Base-by-base conservation (phyloP, 2,113 vertebrate genomes). In the Argyrosomus japonicus region DNA sequence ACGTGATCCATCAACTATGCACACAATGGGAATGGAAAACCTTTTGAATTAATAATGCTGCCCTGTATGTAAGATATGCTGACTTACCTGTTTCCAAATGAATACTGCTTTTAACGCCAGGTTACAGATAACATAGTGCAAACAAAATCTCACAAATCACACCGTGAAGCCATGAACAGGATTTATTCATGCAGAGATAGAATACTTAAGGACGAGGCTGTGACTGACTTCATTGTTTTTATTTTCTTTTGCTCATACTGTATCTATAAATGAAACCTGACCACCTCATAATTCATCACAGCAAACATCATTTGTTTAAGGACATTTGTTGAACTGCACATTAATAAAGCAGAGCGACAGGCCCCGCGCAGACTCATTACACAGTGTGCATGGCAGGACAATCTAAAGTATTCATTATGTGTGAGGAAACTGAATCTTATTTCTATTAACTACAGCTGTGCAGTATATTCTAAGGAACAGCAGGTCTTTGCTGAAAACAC, bases 241-340 rank as follows among this genome's bases (percentile, higher is more conserved):
- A 47, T 60, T 51, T 74, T 50, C 58, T 47, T 60, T 51, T 74
- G 40, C 68, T 47, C 36, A 47, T 5, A 23, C 6, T 23, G 68
- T 27, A 69, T 84, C 23, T 63, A 68, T 81, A 73, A 73, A 80
- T 81, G 71, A 73, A 87, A 43, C 51, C 21, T 56, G 65, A 68
- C 32, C 56, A 74, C 3, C 25, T 29, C 27, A 51, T 43, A 68
- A 81, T 74, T 81, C 53, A 81, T 81, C 53, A 74, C 10, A 67
- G 69, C 53, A 25, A 47, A 27, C 51, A 47, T 58, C 21, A 68
- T 81, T 50, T 67, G 70, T 68, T 43, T 53, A 61, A 68, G 54
- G 17, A 67, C 27, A 57, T 65, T 72, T 73, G 40, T 50, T 73
- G 56, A 29, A 29, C 45, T 53, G 63, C 54, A 45, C 54, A 61